Base-by-base conservation (phyloP, 1,140 invertebrate species). In the Achroia grisella region DNA sequence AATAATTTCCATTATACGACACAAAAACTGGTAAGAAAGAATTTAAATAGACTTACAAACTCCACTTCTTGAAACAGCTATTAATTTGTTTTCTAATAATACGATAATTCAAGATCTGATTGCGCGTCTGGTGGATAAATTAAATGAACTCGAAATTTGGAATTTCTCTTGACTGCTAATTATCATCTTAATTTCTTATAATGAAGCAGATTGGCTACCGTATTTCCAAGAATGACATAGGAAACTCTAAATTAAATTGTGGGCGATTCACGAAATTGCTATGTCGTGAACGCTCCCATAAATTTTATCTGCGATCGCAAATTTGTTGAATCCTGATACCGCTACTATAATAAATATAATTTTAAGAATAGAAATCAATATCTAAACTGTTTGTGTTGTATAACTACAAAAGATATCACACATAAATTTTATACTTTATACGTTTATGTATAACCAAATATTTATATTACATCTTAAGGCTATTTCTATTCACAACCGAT, bases 401-500 rank as follows among this genome's bases (percentile, higher is more conserved):
- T 23, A 23, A 23, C 17, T 45, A 55, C 13, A 37, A 37, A 37
- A 37, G 13, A 37, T 17, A 37, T 37, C n/a, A 13, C 35, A 23
- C 52, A 58, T 69, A 69, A 69, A 69, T 54, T 56, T 34, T 31
- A 42, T 36, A 56, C 48, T 62, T 59, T 65, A 58, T 61, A 52
- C 44, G 36, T 33, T 37, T 34, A 40, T 47, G 35, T 37, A 17
- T 47, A 47, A 47, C 50, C 56, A 58, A 62, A 59, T 56, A 58
- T 65, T 50, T 48, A 36, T 48, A 48, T 55, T 56, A 52, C 51
- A 59, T 55, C 42, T 66, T 52, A 61, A 56, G 44, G 64, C 60
- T 48, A 73, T 73, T 73, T 41, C 62, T 65, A 73, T 73, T 70
- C 70, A 62, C 28, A 48, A 62, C 52, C 67, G 56, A 62, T 68